Base-by-base conservation (phyloP, 2,888 invertebrate species). In the Pandemis cinnamomeana region DNA sequence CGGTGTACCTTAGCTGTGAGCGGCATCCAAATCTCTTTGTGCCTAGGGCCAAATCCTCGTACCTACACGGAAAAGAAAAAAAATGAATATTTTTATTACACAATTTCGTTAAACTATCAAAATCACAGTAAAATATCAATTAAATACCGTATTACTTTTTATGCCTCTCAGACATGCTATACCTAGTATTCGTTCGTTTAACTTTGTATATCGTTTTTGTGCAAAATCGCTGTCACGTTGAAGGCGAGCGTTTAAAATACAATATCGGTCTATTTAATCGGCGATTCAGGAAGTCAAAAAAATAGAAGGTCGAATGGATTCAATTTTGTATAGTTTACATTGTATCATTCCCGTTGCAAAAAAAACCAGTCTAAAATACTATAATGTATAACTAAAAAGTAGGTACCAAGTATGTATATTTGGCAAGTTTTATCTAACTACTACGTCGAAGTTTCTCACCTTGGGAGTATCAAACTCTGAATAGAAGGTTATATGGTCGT, bases 1-100 rank as follows among this genome's bases (percentile, higher is more conserved):
- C 89, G 85, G 68, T 90, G 89, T 0, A 86, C 83, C 79, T 85
- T 91, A 0, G 88, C 82, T 2, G 83, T 87, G 15, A 89, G 78
- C 1, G 94, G 94, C 92, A 91, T 91, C 93, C 93, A 94, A 77
- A 93, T 87, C 80, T 92, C 89, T 75, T 90, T 91, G 75, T 87
- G 85, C 27, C 86, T 84, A 5, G 93, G 93, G 10, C 93, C 93
- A 70, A 93, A 93, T 0, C 94, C 94, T 75, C 84, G 85, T 1
- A 89, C 91, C 93, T 93, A 51, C 42, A 36, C n/a, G 13, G 70
- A 67, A 68, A 27, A 58, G 20, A 58, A 20, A 27, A 10, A 58
- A 13, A n/a, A n/a, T n/a, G n/a, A n/a, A n/a, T n/a, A n/a, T n/a
- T n/a, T n/a, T n/a, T n/a, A n/a, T n/a, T n/a, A n/a, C n/a, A n/a